Evolutionary conservation across 1,140 invertebrate species (phyloP).

Genomic region (Riptortus pedestris): DNA sequence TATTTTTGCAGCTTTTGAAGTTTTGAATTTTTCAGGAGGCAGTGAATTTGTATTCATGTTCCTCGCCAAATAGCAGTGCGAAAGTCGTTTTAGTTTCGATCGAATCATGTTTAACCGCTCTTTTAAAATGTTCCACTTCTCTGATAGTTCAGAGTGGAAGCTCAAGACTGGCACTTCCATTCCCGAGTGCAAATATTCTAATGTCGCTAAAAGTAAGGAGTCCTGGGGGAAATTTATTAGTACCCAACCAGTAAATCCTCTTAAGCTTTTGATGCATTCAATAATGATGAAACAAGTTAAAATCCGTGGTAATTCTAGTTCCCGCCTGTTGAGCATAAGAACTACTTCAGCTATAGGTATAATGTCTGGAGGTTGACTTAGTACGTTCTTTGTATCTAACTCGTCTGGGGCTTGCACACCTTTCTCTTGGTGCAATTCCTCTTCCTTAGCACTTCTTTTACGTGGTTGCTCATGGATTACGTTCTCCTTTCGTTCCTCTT

Average conservation of each 20-base stretch:
- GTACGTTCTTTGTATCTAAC: too few relatives aligned
- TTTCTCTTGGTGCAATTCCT: too few relatives aligned
- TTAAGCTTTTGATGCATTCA: slow-evolving; percentile 45
- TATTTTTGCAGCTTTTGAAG: neutral
- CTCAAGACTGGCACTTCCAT: neutral
- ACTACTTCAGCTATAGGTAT: slow-evolving; percentile 46
- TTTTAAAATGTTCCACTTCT: neutral
- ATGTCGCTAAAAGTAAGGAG: slow-evolving; percentile 37
- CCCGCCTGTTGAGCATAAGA: slow-evolving; percentile 43
- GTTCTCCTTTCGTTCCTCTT: too few relatives aligned
- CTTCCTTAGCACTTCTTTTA: neutral
- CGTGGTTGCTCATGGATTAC: slow-evolving; percentile 2
- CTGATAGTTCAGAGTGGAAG: neutral
- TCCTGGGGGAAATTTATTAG: slow-evolving; percentile 50
- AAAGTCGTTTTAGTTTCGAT: neutral
- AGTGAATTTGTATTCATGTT: neutral
- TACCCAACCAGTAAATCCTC: slow-evolving; percentile 45
- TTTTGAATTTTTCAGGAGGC: neutral
- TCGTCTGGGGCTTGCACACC: too few relatives aligned
- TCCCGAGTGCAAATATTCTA: slow-evolving; percentile 18
- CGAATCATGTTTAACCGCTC: neutral
- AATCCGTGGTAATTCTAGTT: slow-evolving; percentile 43
- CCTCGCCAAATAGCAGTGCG: neutral
- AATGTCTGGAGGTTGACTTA: too few relatives aligned
- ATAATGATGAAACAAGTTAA: slow-evolving; percentile 44